Evolutionary conservation across 2,113 vertebrate species (phyloP).

Genomic region (Cariama cristata): DNA sequence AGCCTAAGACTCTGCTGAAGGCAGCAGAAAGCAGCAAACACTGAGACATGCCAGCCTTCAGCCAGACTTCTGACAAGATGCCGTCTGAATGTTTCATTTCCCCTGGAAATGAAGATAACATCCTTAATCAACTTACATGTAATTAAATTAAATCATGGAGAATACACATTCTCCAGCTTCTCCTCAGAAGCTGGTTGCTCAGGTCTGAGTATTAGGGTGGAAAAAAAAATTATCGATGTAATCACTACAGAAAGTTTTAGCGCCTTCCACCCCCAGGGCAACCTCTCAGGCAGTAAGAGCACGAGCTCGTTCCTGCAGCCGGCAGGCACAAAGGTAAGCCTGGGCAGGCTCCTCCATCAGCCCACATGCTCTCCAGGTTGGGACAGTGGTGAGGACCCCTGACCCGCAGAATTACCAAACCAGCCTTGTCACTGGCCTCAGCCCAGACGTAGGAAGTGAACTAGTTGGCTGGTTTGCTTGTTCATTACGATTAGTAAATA

Average conservation of each 20-base stretch:
- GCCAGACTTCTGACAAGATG: not conserved
- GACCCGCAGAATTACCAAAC: accelerated
- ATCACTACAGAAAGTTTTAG: not conserved
- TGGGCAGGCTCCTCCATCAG: not conserved
- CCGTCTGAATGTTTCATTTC: not conserved
- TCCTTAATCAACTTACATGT: not conserved
- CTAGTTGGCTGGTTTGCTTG: not conserved
- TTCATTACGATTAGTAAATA: not conserved
- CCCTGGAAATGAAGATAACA: constrained; percentile 52
- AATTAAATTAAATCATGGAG: not conserved
- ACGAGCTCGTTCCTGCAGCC: accelerated
- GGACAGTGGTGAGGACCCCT: not conserved
- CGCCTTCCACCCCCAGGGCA: not conserved
- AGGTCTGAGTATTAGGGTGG: not conserved
- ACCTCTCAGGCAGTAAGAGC: not conserved
- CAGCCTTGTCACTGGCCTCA: not conserved
- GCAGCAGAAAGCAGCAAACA: not conserved
- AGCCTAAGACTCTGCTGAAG: not conserved
- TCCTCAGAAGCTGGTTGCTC: not conserved
- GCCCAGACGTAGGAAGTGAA: not conserved
- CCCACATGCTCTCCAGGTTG: not conserved
- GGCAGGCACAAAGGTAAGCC: not conserved
- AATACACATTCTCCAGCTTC: not conserved
- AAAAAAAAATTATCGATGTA: accelerated
- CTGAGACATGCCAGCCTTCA: not conserved